These are phyloP conservation scores for Ophioninae sp. DNA, from an alignment of 2,888 invertebrate species.

Conservation along the genomic window DNA sequence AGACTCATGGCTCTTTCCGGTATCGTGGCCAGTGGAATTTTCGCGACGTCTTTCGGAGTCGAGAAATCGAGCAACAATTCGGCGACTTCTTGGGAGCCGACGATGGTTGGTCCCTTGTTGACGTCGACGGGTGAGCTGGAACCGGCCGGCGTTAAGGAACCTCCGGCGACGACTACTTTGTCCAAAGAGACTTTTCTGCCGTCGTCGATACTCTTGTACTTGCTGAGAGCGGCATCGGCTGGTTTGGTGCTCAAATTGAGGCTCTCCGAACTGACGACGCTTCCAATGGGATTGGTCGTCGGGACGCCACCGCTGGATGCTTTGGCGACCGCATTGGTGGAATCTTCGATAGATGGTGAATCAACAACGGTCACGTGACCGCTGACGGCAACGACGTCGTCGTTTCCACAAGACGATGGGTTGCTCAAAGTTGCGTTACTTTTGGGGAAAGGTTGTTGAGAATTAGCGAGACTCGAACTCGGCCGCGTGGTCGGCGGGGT, in stretches of 20 bases:
- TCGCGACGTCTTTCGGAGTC: slow-evolving; percentile 82
- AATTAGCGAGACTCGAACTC: slow-evolving; percentile 69
- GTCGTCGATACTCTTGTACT: slow-evolving; percentile 70
- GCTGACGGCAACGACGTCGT: slow-evolving; percentile 59
- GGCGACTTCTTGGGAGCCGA: slow-evolving; percentile 83
- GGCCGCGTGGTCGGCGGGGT: slow-evolving; percentile 65
- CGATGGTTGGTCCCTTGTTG: slow-evolving; percentile 64
- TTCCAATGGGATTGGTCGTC: slow-evolving; percentile 37
- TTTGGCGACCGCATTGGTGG: slow-evolving; percentile 41
- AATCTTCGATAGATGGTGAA: slow-evolving; percentile 36
- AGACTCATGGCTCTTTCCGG: slow-evolving; percentile 83
- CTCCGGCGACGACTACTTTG: slow-evolving; percentile 66
- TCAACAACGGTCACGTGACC: slow-evolving; percentile 47
- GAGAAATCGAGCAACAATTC: slow-evolving; percentile 87
- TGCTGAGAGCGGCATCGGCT: slow-evolving; percentile 78
- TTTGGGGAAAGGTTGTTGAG: slow-evolving; percentile 55
- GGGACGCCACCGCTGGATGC: slow-evolving; percentile 51
- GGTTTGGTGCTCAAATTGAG: slow-evolving; percentile 82
- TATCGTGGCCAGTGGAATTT: slow-evolving; percentile 79
- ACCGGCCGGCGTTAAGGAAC: slow-evolving; percentile 32
- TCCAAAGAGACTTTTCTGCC: slow-evolving; percentile 57
- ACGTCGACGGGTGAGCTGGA: slow-evolving; percentile 57
- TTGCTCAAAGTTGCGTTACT: slow-evolving; percentile 9
- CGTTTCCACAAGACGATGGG: slow-evolving; percentile 70
- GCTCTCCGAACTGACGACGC: slow-evolving; percentile 75